Conservation (phyloP, 2,113 vertebrate genomes). For the human (Homo sapiens) region GRCh38 chr21:35557001-35557500, state of each 20-base stretch:
- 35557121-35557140: no score
- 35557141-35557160: neutral
- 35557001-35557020: neutral
- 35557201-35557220: neutral
- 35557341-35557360: neutral
- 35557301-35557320: neutral
- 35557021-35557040: neutral
- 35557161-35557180: neutral
- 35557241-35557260: neutral
- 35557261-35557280: neutral
- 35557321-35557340: neutral
- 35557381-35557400: neutral
- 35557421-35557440: neutral
- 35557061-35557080: accelerated
- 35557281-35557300: neutral
- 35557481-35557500: neutral
- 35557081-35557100: accelerated
- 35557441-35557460: neutral
- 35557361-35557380: neutral
- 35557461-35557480: neutral
- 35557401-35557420: neutral
- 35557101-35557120: neutral
- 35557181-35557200: neutral
- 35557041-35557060: neutral
- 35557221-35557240: neutral